Evolutionary conservation across 2,113 vertebrate species (phyloP), one percentile per base, ranked within the genome.

Genomic region (Tragelaphus scriptus): DNA sequence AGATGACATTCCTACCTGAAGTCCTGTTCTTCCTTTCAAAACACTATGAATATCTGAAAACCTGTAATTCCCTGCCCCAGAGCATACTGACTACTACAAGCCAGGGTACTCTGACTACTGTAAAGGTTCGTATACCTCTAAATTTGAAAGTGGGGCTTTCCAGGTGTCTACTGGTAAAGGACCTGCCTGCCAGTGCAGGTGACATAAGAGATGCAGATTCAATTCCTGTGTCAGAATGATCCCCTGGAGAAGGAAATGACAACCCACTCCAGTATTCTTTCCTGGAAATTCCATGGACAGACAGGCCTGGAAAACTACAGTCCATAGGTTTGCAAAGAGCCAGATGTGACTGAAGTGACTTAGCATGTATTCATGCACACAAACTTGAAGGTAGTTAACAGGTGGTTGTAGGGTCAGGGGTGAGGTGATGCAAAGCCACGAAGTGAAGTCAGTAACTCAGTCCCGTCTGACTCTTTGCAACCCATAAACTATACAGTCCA

Each of bases 361-460:
- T 75, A 75, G 11, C 68, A 75, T 23, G 36, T 25, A 25, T 5
- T 25, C 36, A 40, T 40, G 6, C 11, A 40, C 7, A 11, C 55
- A 36, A 53, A 49, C 7, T 23, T 15, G 13, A 86, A 14, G 8
- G 13, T 9, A 55, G 19, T 19, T 68, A 36, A 23, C 40, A 28
- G 5, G 65, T 47, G 90, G 7, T 11, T 47, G 44, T 3, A 59
- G 23, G 12, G 1, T 56, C 51, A 2, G 7, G 1, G 1, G 15
- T 25, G 15, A 75, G 19, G 5, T 4, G 1, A 1, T 55, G 2
- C 7, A 36, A n/a, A 96, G 32, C 0, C 10, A 17, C 53, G 4
- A 9, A 68, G 17, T 68, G 65, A 68, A 68, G 65, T 68, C 7
- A 68, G 32, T 36, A n/a, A 68, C 65, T 68, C 32, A 71, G 65